A percentile compares a stretch with the other conserved stretches of the same genome.
These are phyloP conservation scores for Cyrtorhinus lividipennis DNA, from an alignment of 1,140 invertebrate genomes.

Conservation along the genomic window DNA sequence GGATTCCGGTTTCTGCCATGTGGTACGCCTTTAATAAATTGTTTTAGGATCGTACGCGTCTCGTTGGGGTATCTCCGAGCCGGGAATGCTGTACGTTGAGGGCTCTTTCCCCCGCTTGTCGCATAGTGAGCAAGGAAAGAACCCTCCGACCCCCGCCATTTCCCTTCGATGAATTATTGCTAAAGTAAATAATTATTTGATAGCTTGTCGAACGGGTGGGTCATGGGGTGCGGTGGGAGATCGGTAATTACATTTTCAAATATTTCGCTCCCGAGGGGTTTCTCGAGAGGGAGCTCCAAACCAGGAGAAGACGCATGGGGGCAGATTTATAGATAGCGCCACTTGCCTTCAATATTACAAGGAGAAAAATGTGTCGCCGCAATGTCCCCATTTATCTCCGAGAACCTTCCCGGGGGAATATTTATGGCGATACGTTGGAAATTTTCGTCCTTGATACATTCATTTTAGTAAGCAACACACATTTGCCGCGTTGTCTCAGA, in stretches of 20 bases:
- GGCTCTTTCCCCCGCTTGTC: too few species aligned
- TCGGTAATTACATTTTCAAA: neutral
- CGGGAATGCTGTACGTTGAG: too few species aligned
- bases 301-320: too few species aligned
- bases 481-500: too few species aligned
- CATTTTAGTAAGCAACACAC: too few species aligned
- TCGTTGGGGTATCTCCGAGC: neutral
- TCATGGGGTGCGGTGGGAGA: neutral
- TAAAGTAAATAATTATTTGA: neutral
- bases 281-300: neutral
- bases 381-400: neutral
- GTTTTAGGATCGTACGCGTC: neutral
- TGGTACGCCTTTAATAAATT: neutral
- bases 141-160: too few species aligned
- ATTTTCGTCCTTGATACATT: too few species aligned
- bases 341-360: neutral
- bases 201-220: neutral
- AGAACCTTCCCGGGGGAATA: neutral
- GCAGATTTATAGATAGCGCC: neutral
- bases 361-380: neutral
- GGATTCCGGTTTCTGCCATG: neutral
- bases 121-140: too few species aligned
- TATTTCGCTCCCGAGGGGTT: neutral
- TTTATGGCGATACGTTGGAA: neutral
- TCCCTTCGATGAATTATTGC: neutral